A percentile compares a stretch with the other conserved stretches of the same genome.
phyloP scores from a whole-genome alignment of 2,888 invertebrate genomes.

The Heteromurus nitidus region DNA sequence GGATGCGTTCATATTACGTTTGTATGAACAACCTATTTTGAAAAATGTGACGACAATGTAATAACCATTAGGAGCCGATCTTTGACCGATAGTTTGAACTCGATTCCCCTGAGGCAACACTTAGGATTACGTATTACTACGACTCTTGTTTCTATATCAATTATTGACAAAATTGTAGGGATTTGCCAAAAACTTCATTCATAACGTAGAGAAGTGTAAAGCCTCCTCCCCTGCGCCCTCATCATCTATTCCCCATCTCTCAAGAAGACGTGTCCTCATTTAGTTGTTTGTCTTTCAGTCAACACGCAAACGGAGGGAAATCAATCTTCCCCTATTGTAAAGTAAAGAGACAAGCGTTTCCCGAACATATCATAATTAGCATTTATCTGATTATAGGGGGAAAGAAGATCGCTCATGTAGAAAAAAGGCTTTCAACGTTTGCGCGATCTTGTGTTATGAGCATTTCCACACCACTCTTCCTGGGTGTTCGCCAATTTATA shows the following conservation, averaged over 20 bases:
- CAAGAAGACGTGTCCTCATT: slow-evolving; percentile 30
- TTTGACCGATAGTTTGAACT: slow-evolving; percentile 2
- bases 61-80: too few relatives aligned
- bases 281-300: slow-evolving; percentile 34
- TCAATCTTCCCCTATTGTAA: slow-evolving; percentile 28
- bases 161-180: too few relatives aligned
- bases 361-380: slow-evolving; percentile 1
- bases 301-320: slow-evolving; percentile 28
- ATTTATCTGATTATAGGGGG: not conserved
- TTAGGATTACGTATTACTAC: too few relatives aligned
- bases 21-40: too few relatives aligned
- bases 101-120: not conserved
- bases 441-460: not conserved
- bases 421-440: slow-evolving; percentile 1
- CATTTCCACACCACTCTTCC: slow-evolving; percentile 17
- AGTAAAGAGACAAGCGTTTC: not conserved
- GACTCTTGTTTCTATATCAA: too few relatives aligned
- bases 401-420: slow-evolving; percentile 1
- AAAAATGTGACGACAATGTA: too few relatives aligned
- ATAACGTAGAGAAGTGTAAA: too few relatives aligned
- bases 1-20: too few relatives aligned
- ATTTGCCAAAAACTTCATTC: too few relatives aligned
- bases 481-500: slow-evolving; percentile 59
- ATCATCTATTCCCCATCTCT: too few relatives aligned
- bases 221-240: too few relatives aligned